These are phyloP conservation scores for Brachionus sp. DNA, from an alignment of 1,140 invertebrate species.

Conservation along the genomic window DNA sequence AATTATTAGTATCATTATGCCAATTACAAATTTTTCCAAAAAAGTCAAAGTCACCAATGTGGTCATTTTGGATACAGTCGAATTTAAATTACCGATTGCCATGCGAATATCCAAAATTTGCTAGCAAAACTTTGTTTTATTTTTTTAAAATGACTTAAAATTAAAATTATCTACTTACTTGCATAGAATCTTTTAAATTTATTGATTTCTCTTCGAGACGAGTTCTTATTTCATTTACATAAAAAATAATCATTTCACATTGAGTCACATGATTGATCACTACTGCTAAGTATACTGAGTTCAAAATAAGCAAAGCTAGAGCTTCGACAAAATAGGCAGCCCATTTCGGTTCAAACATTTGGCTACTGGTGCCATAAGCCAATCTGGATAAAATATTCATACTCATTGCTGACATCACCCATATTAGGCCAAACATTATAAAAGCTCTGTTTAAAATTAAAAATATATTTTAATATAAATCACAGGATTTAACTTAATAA, in stretches of 20 bases:
- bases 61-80: constrained; percentile 34
- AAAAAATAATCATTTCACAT: constrained; percentile 59
- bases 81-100: constrained; percentile 38
- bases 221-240: constrained; percentile 53
- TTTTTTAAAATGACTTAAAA: background rate
- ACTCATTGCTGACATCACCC: constrained; percentile 52
- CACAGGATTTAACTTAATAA: background rate
- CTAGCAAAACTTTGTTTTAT: background rate
- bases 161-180: constrained; percentile 50
- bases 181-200: constrained; percentile 57
- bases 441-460: constrained; percentile 47
- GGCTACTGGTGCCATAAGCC: constrained; percentile 49
- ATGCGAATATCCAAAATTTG: constrained; percentile 40
- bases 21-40: constrained; percentile 46
- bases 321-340: constrained; percentile 52
- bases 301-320: constrained; percentile 52
- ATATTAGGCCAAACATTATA: constrained; percentile 51
- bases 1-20: constrained; percentile 53
- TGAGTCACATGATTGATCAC: constrained; percentile 59
- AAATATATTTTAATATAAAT: background rate
- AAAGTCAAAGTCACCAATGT: constrained; percentile 22
- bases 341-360: constrained; percentile 49
- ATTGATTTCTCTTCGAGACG: constrained; percentile 57
- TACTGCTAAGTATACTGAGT: constrained; percentile 56
- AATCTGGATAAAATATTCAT: constrained; percentile 54